These are phyloP conservation scores for Rhea americana DNA, from an alignment of 2,113 vertebrate genomes.

Conservation along the genomic window DNA sequence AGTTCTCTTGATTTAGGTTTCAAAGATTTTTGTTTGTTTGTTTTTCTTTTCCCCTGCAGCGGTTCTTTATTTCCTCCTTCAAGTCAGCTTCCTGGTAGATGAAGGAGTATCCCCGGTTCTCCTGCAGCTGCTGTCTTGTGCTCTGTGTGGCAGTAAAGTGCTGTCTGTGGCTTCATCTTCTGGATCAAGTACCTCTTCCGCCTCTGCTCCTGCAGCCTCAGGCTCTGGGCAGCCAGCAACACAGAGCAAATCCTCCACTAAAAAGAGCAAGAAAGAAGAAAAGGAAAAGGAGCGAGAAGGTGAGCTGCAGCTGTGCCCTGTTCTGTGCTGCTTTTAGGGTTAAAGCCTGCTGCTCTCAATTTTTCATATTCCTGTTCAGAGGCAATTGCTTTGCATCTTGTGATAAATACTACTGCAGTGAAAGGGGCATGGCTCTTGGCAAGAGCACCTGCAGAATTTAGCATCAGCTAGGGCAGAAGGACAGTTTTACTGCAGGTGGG, in stretches of 20 bases:
- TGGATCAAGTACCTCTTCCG: constrained; percentile 77
- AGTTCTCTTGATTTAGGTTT: not conserved
- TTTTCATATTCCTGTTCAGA: not conserved
- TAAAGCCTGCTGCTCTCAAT: not conserved
- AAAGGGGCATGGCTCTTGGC: fast-evolving
- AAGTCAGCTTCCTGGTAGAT: constrained; percentile 98
- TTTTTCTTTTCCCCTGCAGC: constrained; percentile 74
- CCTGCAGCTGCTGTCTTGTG: constrained; percentile 94
- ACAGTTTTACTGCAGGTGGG: not conserved
- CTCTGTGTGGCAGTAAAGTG: constrained; percentile 96
- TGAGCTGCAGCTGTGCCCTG: constrained; percentile 59
- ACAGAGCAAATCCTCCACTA: constrained; percentile 92
- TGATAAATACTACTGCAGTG: not conserved
- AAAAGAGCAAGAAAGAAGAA: constrained; percentile 98
- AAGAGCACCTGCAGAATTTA: not conserved
- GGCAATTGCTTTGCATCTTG: not conserved
- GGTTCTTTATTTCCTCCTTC: constrained; percentile 96
- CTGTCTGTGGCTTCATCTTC: constrained; percentile 81
- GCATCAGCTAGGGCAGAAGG: not conserved
- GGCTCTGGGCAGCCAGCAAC: constrained; percentile 80
- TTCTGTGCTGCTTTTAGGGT: not conserved
- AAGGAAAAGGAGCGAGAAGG: constrained; percentile 97
- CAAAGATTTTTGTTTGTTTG: not conserved
- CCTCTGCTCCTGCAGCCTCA: constrained; percentile 63
- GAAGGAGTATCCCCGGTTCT: constrained; percentile 95